These are phyloP conservation scores for Anthopleura sola DNA, from an alignment of 64 coral and sea anemone genomes.

Conservation along the genomic window DNA sequence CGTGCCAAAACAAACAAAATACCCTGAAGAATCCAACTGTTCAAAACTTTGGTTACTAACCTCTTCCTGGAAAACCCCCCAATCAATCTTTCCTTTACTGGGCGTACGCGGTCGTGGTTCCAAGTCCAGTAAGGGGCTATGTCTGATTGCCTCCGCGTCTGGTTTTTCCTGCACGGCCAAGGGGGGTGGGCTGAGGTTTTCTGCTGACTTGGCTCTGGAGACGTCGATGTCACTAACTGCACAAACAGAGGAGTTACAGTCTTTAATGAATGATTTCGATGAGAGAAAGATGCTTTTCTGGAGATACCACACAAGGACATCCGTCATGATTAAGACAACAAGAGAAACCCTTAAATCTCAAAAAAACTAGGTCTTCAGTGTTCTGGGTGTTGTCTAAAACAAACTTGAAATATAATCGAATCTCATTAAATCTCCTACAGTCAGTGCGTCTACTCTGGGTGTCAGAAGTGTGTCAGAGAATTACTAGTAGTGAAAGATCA, in stretches of 20 bases:
- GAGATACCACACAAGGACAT: conserved; percentile 30
- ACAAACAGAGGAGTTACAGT: conserved; percentile 5
- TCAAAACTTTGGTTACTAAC: conserved; percentile 13
- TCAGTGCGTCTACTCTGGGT: no score
- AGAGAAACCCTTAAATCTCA: background rate
- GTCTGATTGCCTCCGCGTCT: conserved; percentile 15
- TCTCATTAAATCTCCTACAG: background rate
- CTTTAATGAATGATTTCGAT: background rate
- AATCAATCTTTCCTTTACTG: conserved; percentile 71
- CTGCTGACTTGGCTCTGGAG: conserved; percentile 61
- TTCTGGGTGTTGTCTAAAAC: background rate
- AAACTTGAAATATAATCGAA: background rate
- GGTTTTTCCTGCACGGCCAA: background rate
- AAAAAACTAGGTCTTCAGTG: background rate
- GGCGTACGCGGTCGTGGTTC: background rate
- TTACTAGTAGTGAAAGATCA: background rate
- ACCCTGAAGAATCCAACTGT: no score
- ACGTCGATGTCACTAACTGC: conserved; percentile 53
- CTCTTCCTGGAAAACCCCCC: conserved; percentile 88
- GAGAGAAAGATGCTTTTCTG: conserved; percentile 47
- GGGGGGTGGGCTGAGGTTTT: conserved; percentile 22
- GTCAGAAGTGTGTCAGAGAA: no score
- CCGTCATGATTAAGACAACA: background rate
- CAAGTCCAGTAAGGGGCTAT: conserved; percentile 10
- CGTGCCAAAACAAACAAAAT: no score